These are phyloP conservation scores for Drosophila orena DNA, from an alignment of 1,140 invertebrate species.

Conservation along the genomic window DNA sequence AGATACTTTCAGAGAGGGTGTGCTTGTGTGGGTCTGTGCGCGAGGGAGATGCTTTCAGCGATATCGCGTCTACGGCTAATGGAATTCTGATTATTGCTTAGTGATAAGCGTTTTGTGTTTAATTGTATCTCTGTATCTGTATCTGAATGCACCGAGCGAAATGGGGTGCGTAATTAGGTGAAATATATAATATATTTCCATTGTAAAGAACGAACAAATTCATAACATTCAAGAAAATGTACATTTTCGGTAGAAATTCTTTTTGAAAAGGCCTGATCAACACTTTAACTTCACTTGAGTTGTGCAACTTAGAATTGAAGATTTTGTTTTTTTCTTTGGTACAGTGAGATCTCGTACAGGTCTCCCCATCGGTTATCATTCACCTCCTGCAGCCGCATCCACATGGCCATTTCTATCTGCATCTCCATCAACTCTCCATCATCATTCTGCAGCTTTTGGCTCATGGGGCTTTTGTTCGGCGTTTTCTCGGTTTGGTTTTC, in stretches of 20 bases:
- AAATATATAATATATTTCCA: too few relatives aligned
- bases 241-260: too few relatives aligned
- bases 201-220: too few relatives aligned
- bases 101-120: slow-evolving; percentile 84
- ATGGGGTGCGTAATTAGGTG: neutral
- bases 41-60: slow-evolving; percentile 77
- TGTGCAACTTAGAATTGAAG: neutral
- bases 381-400: slow-evolving; percentile 34
- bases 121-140: slow-evolving; percentile 84
- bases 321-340: neutral
- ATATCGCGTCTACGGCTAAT: slow-evolving; percentile 85
- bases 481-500: slow-evolving; percentile 58
- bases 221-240: too few relatives aligned
- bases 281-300: neutral
- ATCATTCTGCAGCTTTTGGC: slow-evolving; percentile 46
- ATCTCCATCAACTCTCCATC: slow-evolving; percentile 34
- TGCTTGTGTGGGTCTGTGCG: slow-evolving; percentile 42
- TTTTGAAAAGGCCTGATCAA: too few relatives aligned
- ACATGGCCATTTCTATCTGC: slow-evolving; percentile 24
- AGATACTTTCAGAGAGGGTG: slow-evolving; percentile 60
- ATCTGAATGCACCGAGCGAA: slow-evolving; percentile 67
- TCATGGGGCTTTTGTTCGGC: slow-evolving; percentile 56
- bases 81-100: slow-evolving; percentile 85
- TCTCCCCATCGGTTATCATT: slow-evolving; percentile 30
- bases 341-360: slow-evolving; percentile 7